A percentile compares a stretch with the other conserved stretches of the same genome.
Evolutionary conservation across 2,797 vertebrate genomes (phyloP).

Genomic region (Netta rufina): DNA sequence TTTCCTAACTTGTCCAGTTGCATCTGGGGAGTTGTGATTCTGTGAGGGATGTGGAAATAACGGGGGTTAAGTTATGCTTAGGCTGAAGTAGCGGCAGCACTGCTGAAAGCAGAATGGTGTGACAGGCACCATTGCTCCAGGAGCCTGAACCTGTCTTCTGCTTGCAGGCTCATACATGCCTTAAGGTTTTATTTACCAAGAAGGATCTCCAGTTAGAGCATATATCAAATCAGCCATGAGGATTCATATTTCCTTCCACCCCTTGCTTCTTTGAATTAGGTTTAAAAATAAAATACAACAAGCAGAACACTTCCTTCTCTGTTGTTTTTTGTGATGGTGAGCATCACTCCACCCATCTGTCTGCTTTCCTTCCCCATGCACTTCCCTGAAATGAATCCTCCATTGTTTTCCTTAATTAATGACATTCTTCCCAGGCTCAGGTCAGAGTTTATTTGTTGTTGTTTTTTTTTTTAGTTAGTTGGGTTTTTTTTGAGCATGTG

Average conservation of each 20-base stretch:
- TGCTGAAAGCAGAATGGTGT: background rate
- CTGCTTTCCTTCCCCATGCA: background rate
- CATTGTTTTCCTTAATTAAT: constrained; percentile 18
- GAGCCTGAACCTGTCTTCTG: background rate
- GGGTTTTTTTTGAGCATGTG: background rate
- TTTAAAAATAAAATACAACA: constrained; percentile 30
- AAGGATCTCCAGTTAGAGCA: background rate
- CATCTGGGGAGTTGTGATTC: background rate
- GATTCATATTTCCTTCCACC: background rate
- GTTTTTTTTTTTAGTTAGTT: background rate
- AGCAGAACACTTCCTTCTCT: background rate
- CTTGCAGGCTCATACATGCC: background rate
- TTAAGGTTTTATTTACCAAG: background rate
- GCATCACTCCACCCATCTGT: background rate
- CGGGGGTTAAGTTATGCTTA: background rate
- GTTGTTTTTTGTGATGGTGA: background rate
- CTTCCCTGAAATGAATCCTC: constrained; percentile 20
- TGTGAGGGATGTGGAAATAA: background rate
- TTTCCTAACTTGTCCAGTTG: background rate
- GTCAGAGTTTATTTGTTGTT: background rate
- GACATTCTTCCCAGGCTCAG: background rate
- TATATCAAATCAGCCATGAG: background rate
- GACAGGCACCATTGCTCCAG: fast-evolving
- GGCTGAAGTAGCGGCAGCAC: background rate
- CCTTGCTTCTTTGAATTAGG: background rate